Conservation (phyloP, 2,113 vertebrate genomes). For the Felis catus region F.catus_Fca126_mat1.0 CM031412.1:228631001-228631500, state of each 20-base stretch:
- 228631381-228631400: background rate
- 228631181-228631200: background rate
- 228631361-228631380: background rate
- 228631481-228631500: background rate
- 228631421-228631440: too few species aligned
- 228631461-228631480: background rate
- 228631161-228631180: background rate
- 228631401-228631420: accelerated
- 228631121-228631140: too few species aligned
- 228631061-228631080: background rate
- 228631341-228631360: accelerated
- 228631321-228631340: background rate
- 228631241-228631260: background rate
- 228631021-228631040: background rate
- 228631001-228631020: accelerated
- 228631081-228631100: background rate
- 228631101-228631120: background rate
- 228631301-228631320: background rate
- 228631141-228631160: background rate
- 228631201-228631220: background rate
- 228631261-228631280: background rate
- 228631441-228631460: too few species aligned
- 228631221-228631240: background rate
- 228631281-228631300: background rate
- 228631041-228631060: background rate